phyloP scores from a whole-genome alignment of 2,113 vertebrate species.

The Microcebus griseorufus region DNA sequence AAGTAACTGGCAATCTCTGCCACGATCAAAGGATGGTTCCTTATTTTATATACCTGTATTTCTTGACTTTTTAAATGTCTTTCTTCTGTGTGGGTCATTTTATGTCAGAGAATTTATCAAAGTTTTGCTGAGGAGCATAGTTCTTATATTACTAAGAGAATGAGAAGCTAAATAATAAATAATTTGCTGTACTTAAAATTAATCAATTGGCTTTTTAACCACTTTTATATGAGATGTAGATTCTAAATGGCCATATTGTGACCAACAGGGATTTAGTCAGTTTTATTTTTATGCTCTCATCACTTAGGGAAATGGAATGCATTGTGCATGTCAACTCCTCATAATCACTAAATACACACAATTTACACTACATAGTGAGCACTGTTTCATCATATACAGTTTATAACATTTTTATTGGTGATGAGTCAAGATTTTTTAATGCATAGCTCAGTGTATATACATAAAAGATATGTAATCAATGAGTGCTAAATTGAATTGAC shows the following conservation, averaged over 20 bases:
- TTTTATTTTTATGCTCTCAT: not conserved
- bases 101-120: not conserved
- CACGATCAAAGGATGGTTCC: not conserved
- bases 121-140: not conserved
- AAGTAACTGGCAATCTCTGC: not conserved
- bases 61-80: not conserved
- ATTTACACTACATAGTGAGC: not conserved
- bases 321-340: not conserved
- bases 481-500: constrained; percentile 14
- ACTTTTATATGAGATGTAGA: not conserved
- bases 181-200: not conserved
- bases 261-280: not conserved
- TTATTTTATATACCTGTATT: not conserved
- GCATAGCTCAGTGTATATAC: not conserved
- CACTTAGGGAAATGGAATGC: not conserved
- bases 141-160: not conserved
- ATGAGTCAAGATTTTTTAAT: constrained; percentile 22
- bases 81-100: not conserved
- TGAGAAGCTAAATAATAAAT: constrained; percentile 18
- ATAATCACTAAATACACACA: not conserved
- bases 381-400: not conserved
- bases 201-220: not conserved
- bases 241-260: not conserved
- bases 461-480: not conserved
- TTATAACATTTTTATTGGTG: not conserved